phyloP scores from a whole-genome alignment of 2,797 vertebrate species.

The Kryptopterus vitreolus region DNA sequence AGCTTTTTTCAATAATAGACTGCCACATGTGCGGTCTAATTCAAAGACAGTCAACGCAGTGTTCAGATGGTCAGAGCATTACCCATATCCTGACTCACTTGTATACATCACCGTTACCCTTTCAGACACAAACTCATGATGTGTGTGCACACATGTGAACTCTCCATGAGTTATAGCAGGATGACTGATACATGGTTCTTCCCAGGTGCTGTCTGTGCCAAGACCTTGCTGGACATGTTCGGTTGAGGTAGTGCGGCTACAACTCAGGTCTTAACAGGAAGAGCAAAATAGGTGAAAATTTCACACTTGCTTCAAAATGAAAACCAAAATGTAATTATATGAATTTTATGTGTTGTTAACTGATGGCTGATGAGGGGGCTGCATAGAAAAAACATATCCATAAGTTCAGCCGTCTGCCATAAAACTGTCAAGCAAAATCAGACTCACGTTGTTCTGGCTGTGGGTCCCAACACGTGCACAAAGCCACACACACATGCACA shows the following conservation, averaged over 20 bases:
- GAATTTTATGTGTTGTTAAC: slow-evolving; percentile 83
- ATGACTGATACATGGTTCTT: slow-evolving; percentile 49
- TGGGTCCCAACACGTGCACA: slow-evolving; percentile 56
- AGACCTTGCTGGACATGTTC: slow-evolving; percentile 61
- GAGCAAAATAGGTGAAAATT: slow-evolving; percentile 79
- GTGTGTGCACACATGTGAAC: slow-evolving; percentile 27
- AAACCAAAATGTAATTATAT: slow-evolving; percentile 79
- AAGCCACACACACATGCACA: slow-evolving; percentile 38
- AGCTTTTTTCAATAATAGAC: slow-evolving; percentile 11
- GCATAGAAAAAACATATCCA: slow-evolving; percentile 79
- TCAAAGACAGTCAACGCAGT: slow-evolving; percentile 34
- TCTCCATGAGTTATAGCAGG: slow-evolving; percentile 30
- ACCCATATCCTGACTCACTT: slow-evolving; percentile 35
- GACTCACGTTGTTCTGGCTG: slow-evolving; percentile 70
- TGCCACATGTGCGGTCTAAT: slow-evolving; percentile 25
- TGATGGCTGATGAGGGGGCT: slow-evolving; percentile 71
- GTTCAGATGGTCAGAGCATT: slow-evolving; percentile 24
- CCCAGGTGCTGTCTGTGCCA: slow-evolving; percentile 50
- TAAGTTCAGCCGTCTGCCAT: slow-evolving; percentile 72
- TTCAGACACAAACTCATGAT: slow-evolving; percentile 32
- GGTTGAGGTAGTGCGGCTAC: slow-evolving; percentile 65
- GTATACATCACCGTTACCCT: slow-evolving; percentile 25
- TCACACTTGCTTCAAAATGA: slow-evolving; percentile 80
- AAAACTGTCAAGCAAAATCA: slow-evolving; percentile 81
- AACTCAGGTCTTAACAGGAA: slow-evolving; percentile 76